Evolutionary conservation across 2,888 invertebrate genomes (phyloP).

Genomic region (Zelleria hepariella): DNA sequence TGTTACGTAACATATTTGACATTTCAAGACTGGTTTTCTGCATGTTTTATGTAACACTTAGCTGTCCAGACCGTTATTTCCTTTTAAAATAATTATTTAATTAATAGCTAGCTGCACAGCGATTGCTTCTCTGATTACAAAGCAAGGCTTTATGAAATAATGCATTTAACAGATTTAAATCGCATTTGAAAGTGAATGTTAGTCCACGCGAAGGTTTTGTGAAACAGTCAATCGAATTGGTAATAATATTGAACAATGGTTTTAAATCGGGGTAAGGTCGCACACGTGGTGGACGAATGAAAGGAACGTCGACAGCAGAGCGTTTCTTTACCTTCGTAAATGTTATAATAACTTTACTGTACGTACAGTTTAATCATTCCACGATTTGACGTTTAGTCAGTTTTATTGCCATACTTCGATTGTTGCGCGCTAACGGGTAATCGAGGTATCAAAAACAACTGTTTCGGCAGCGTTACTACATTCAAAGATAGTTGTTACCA

Average conservation of each 20-base stretch:
- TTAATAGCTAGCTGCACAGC: background rate
- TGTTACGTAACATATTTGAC: background rate
- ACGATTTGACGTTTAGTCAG: background rate
- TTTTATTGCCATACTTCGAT: background rate
- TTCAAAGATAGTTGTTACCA: background rate
- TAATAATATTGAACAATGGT: slow-evolving; percentile 23
- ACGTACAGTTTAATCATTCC: background rate
- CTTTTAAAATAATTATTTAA: background rate
- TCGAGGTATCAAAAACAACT: background rate
- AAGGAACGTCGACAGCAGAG: slow-evolving; percentile 20
- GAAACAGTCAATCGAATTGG: slow-evolving; percentile 33
- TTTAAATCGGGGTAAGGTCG: slow-evolving; percentile 46
- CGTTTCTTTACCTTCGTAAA: slow-evolving; percentile 30
- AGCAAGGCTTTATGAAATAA: background rate
- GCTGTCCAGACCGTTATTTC: background rate
- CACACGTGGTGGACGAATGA: slow-evolving; percentile 28
- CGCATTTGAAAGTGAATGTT: slow-evolving; percentile 35
- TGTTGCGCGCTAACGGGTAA: background rate
- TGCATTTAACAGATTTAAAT: background rate
- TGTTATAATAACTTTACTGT: slow-evolving; percentile 12
- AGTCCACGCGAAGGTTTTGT: slow-evolving; percentile 34
- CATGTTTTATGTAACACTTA: background rate
- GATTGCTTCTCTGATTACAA: background rate
- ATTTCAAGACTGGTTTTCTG: background rate
- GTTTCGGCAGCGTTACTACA: background rate